Evolutionary conservation across 1,140 invertebrate species (phyloP), one percentile per base, ranked within the genome.

Genomic region (Drosophila pandora): DNA sequence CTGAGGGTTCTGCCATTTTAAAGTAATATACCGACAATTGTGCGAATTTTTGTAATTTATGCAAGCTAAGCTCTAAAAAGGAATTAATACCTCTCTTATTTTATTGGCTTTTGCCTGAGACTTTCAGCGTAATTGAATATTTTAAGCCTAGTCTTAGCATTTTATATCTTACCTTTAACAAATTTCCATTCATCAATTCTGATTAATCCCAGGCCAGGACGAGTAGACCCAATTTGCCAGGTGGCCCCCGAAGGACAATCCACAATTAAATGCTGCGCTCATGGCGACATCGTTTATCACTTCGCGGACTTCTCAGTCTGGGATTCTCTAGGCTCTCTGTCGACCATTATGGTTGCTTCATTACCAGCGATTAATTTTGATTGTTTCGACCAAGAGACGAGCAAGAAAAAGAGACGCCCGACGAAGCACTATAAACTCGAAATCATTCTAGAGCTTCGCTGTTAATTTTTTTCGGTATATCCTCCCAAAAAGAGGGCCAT

Each of bases 311-410:
- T 62, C 65, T 23, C 17, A 7, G 23, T 37, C 50, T 41, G 13
- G 41, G 52, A 47, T 30, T 52, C 48, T 58, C 60, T 65, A 47
- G 61, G 60, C 56, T 52, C 43, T 55, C 37, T 5, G 12, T 55
- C 12, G 34, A 47, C 78, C 58, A 64, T 83, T 70, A 70, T 80
- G 72, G 72, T 60, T 45, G 81, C 82, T 70, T 81, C 78, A 87
- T 82, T 81, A 75, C 82, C 75, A 76, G 67, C 83, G 83, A 88
- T 87, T 87, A 88, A 78, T 74, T 85, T 81, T 85, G 81, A 85
- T 85, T 85, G 81, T 70, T 71, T 63, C 72, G 57, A 70, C 53
- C 57, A 10, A 53, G 56, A 41, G 43, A 41, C 25, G 43, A 73
- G 37, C 47, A 63, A 32, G 47, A 22, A 61, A 13, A 37, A 53